phyloP scores from a whole-genome alignment of 1,140 invertebrate species.

The Nebria ingens region DNA sequence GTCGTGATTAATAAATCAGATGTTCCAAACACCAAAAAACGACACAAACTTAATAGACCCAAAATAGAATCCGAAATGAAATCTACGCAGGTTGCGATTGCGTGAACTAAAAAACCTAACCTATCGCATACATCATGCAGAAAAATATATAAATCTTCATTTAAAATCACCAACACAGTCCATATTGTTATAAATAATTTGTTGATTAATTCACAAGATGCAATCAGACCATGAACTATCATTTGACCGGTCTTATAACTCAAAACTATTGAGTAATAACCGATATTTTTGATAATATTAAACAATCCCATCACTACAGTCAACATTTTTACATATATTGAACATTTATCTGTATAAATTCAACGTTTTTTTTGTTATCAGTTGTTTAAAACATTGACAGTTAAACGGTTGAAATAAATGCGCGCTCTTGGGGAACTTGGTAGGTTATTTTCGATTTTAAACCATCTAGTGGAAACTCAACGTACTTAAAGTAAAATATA shows the following conservation, averaged over 20 bases:
- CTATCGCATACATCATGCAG: background rate
- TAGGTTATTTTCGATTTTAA: too few relatives aligned
- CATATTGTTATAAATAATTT: background rate
- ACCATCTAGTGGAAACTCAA: too few relatives aligned
- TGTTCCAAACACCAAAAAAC: background rate
- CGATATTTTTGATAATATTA: background rate
- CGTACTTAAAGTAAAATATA: too few relatives aligned
- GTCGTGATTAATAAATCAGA: background rate
- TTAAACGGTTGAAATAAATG: too few relatives aligned
- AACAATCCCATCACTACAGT: background rate
- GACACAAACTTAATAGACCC: background rate
- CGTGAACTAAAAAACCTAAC: background rate
- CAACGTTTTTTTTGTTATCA: too few relatives aligned
- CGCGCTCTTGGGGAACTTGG: too few relatives aligned
- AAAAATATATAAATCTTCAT: slow-evolving; percentile 1
- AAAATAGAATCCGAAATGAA: background rate
- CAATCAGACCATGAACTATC: background rate
- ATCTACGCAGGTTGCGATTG: background rate
- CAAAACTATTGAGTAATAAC: background rate
- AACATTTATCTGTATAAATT: too few relatives aligned
- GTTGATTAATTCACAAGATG: background rate
- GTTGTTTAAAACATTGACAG: too few relatives aligned
- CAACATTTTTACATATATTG: slow-evolving; percentile 1
- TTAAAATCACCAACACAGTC: slow-evolving; percentile 1
- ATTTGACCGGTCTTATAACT: background rate